phyloP scores from a whole-genome alignment of 2,113 vertebrate genomes.

The Hippocampus zosterae region DNA sequence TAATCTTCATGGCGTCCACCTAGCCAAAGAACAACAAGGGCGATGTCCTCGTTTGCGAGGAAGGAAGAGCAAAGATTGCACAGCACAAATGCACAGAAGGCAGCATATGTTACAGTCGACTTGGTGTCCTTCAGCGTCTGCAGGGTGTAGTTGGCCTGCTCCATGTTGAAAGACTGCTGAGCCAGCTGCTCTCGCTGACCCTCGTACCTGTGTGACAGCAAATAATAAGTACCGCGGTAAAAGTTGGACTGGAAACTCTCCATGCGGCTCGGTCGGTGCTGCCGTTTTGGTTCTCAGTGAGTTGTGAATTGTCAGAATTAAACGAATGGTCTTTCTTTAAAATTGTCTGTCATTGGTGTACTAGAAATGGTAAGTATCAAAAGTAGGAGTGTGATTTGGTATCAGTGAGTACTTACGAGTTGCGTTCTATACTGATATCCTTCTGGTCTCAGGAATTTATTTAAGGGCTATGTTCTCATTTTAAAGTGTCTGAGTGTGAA shows the following conservation, averaged over 20 bases:
- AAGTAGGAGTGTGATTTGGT: no score
- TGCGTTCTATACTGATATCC: no score
- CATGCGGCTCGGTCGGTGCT: neutral
- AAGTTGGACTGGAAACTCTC: neutral
- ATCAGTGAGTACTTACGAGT: no score
- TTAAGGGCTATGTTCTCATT: neutral
- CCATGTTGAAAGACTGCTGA: slow-evolving; percentile 99
- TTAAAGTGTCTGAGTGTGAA: neutral
- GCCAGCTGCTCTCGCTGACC: slow-evolving; percentile 91
- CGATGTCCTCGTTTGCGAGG: neutral
- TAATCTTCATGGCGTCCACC: slow-evolving; percentile 98
- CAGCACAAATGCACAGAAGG: neutral
- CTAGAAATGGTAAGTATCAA: no score
- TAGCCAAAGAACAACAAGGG: slow-evolving; percentile 49
- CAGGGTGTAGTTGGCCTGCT: slow-evolving; percentile 98
- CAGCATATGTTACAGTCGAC: slow-evolving; percentile 82
- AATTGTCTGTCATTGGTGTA: no score
- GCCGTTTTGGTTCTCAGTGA: neutral
- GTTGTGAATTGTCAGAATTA: no score
- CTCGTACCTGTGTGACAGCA: slow-evolving; percentile 81
- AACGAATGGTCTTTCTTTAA: no score
- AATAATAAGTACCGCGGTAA: neutral
- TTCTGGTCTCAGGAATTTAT: no score
- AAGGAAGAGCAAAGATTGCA: neutral
- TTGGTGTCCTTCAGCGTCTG: slow-evolving; percentile 96